A percentile compares a stretch with the other conserved stretches of the same genome.
Conservation (phyloP, 2,888 invertebrate species). For the Nemapogon koenigi region DNA sequence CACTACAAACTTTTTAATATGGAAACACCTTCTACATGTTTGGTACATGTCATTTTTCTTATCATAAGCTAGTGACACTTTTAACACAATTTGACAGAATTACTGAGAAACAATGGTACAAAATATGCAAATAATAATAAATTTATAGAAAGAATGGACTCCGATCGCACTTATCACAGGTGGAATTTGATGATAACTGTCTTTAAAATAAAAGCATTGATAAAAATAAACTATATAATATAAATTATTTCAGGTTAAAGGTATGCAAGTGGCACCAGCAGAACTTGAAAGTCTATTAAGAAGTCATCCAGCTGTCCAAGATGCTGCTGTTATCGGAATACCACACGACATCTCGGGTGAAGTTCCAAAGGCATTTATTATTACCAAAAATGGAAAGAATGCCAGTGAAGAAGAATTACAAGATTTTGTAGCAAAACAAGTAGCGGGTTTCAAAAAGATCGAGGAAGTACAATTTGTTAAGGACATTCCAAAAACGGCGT, state of each 20-base stretch:
- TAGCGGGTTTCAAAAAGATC: constrained; percentile 80
- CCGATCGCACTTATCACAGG: no score
- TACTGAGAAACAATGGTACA: no score
- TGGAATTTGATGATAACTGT: no score
- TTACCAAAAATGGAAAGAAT: constrained; percentile 54
- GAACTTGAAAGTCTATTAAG: constrained; percentile 82
- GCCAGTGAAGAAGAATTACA: constrained; percentile 50
- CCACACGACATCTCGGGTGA: constrained; percentile 77
- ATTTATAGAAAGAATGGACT: no score
- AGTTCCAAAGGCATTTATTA: constrained; percentile 79
- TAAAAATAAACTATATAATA: background rate
- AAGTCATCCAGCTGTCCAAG: constrained; percentile 76
- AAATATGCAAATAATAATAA: no score
- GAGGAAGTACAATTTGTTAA: constrained; percentile 70
- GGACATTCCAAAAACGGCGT: constrained; percentile 76
- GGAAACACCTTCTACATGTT: no score
- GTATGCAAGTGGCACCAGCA: constrained; percentile 85
- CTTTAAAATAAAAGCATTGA: no score
- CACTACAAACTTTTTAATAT: no score
- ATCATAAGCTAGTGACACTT: no score
- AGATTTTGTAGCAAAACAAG: constrained; percentile 70
- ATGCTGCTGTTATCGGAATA: constrained; percentile 86
- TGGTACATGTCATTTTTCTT: no score
- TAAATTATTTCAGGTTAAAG: constrained; percentile 63
- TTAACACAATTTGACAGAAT: no score